A percentile compares a stretch with the other conserved stretches of the same genome.
Evolutionary conservation across 2,113 vertebrate genomes (phyloP).

Genomic region (Rissa tridactyla): DNA sequence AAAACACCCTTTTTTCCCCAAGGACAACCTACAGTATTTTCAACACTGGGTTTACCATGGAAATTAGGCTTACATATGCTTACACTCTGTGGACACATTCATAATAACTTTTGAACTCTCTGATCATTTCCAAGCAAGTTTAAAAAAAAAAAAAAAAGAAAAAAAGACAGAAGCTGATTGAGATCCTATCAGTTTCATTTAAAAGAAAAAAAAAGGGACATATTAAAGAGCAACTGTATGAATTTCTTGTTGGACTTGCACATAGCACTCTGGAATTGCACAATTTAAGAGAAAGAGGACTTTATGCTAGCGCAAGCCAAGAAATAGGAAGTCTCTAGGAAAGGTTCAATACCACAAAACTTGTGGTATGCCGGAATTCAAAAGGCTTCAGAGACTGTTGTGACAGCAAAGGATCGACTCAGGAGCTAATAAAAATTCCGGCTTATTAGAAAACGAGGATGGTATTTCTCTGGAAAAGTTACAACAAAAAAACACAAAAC

Average conservation of each 20-base stretch:
- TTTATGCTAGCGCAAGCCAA: not conserved
- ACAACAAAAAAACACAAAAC: rapidly evolving
- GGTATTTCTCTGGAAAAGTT: not conserved
- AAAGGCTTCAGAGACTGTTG: not conserved
- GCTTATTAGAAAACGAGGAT: not conserved
- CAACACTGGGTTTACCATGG: not conserved
- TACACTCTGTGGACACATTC: not conserved
- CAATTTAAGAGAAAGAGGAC: not conserved
- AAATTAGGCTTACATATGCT: not conserved
- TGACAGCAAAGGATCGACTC: not conserved
- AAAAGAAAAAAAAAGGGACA: not conserved
- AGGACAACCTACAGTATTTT: not conserved
- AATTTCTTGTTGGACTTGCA: not conserved
- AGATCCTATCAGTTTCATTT: not conserved
- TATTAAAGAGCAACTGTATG: not conserved
- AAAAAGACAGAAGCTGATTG: not conserved
- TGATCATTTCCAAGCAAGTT: not conserved
- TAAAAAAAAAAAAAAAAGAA: not conserved
- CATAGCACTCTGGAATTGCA: not conserved
- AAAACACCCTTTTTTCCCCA: not conserved
- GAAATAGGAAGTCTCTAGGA: not conserved
- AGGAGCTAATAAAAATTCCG: not conserved
- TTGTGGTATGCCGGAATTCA: not conserved
- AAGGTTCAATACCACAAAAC: not conserved
- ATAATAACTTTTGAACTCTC: not conserved